A percentile compares a stretch with the other conserved stretches of the same genome.
Conservation (phyloP, 1,140 invertebrate species). For the Lucilia cuprina region DNA sequence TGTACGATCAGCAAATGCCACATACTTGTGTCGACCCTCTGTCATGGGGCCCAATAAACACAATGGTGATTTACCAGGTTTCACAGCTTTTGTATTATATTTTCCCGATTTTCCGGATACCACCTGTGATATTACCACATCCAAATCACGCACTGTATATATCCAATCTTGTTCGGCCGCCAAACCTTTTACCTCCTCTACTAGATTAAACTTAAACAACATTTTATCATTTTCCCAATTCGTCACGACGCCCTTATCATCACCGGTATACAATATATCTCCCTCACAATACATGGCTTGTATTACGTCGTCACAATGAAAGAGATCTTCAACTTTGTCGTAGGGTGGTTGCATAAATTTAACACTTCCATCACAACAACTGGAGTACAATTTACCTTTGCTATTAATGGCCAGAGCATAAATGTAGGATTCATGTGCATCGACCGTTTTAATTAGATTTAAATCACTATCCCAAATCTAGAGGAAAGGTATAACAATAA, state of each 20-base stretch:
- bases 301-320: constrained; percentile 56
- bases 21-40: constrained; percentile 44
- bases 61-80: constrained; percentile 56
- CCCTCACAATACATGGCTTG: constrained; percentile 55
- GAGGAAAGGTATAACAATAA: background rate
- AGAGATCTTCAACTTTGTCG: constrained; percentile 48
- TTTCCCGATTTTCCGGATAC: constrained; percentile 53
- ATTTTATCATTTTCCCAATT: constrained; percentile 60
- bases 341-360: constrained; percentile 54
- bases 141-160: constrained; percentile 57
- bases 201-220: constrained; percentile 58
- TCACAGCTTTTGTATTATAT: constrained; percentile 55
- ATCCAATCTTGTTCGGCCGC: constrained; percentile 53
- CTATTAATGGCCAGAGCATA: constrained; percentile 56
- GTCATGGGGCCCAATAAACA: constrained; percentile 49
- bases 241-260: constrained; percentile 60
- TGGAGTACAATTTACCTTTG: constrained; percentile 56
- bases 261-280: constrained; percentile 54
- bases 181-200: constrained; percentile 59
- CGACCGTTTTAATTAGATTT: constrained; percentile 48
- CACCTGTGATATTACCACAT: constrained; percentile 53
- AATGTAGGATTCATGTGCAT: constrained; percentile 56
- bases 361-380: constrained; percentile 57
- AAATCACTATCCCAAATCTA: constrained; percentile 46
- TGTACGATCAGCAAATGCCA: constrained; percentile 55